Evolutionary conservation across 2,797 vertebrate genomes (phyloP).

Genomic region (Corythornis leucogaster): DNA sequence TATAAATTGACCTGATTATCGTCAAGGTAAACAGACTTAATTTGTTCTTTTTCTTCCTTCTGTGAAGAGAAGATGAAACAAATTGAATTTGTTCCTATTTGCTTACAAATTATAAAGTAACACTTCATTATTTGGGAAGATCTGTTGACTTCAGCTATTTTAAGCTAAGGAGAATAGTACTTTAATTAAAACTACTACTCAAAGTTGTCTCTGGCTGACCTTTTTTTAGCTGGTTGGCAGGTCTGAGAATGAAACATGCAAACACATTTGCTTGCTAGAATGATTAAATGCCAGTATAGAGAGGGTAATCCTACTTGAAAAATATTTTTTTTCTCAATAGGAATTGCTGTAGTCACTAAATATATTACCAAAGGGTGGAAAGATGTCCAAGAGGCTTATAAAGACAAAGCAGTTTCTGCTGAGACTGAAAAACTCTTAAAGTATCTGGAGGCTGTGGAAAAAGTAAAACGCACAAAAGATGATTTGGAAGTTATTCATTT

Average conservation of each 20-base stretch:
- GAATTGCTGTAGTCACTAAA: slow-evolving; percentile 89
- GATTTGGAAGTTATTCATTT: slow-evolving; percentile 90
- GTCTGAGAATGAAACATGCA: background rate
- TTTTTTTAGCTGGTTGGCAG: background rate
- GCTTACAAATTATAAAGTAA: background rate
- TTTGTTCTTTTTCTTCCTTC: background rate
- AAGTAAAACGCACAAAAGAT: slow-evolving; percentile 89
- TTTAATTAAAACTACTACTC: background rate
- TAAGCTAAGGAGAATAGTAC: background rate
- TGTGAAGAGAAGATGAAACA: background rate
- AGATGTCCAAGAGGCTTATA: slow-evolving; percentile 87
- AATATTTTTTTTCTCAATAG: slow-evolving; percentile 74
- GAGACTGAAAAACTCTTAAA: slow-evolving; percentile 86
- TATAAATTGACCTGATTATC: background rate
- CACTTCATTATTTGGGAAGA: background rate
- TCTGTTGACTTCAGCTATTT: background rate
- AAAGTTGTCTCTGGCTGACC: background rate
- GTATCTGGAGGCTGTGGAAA: slow-evolving; percentile 93
- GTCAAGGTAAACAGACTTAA: background rate
- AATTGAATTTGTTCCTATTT: background rate
- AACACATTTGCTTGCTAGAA: background rate
- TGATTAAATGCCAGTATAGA: background rate
- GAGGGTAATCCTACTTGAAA: background rate
- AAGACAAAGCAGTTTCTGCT: slow-evolving; percentile 85
- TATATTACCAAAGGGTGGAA: slow-evolving; percentile 96